Evolutionary conservation across 37 sponge, comb jelly and placozoan species (phyloP), one percentile per base, ranked within the genome.

Genomic region (Axinella damicornis): DNA sequence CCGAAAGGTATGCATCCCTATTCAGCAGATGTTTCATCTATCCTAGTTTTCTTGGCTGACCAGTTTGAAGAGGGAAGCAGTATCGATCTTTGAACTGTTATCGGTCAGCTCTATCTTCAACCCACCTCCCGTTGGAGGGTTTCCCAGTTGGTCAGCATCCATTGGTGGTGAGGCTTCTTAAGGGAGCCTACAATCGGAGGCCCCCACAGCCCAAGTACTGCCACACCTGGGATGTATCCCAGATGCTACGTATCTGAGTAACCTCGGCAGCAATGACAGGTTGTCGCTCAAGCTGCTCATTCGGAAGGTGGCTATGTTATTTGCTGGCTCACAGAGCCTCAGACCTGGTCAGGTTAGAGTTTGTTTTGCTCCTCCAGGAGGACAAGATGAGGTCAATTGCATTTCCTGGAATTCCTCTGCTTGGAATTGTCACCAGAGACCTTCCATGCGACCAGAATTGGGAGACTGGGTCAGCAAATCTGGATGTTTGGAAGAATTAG

Each of bases 361-460:
- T 32, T 67, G 72, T 82, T 40, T 80, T 80, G 33, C 14, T 14
- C 34, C 72, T 30, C 83, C 83, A 70, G 40, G 83, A 57, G 2
- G 62, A 53, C 34, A 71, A 17, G 62, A 82, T 57, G 59, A 82
- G 72, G n/a, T 71, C 40, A 22, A 62, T 72, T 36, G 73, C 83
- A 28, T 56, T 25, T 1, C 57, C 41, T 39, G 83, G 38, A 82
- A 82, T 57, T 38, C 62, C 32, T 62, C 37, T 71, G 59, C 40
- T 37, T 32, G n/a, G 46, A 71, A 71, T 1, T 39, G 73, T 34
- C 30, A 1, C 83, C 83, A 33, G 83, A 71, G 46, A 82, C 62
- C 61, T 34, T 82, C 65, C 83, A 77, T 12, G 40, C 65, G 64
- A 77, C 40, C 28, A 77, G 27, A 79, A 46, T 67, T 66, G 54